phyloP scores from a whole-genome alignment of 92 coral and sea anemone species.

The Parazoanthus darwini region DNA sequence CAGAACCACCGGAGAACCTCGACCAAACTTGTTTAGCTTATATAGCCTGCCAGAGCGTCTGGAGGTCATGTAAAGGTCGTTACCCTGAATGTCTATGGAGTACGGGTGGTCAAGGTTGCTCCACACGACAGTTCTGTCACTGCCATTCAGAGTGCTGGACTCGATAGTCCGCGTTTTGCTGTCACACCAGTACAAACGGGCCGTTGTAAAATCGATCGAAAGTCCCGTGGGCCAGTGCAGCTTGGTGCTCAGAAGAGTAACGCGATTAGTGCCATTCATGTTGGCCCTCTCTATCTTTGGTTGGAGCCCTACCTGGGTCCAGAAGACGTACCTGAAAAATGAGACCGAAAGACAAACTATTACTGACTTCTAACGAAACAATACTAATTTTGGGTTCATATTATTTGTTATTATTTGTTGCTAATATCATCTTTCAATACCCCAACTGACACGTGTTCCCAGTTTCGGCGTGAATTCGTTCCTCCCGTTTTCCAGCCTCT shows the following conservation, averaged over 20 bases:
- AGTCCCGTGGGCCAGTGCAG: conserved; percentile 81
- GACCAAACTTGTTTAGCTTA: conserved; percentile 80
- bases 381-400: no score
- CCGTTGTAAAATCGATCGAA: conserved; percentile 67
- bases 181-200: conserved; percentile 88
- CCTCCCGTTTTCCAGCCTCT: no score
- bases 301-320: conserved; percentile 78
- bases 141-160: conserved; percentile 55
- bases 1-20: conserved; percentile 56
- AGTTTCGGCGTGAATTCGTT: no score
- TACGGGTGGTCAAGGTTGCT: conserved; percentile 54
- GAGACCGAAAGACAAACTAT: background rate
- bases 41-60: conserved; percentile 61
- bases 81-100: conserved; percentile 78
- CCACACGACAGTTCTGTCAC: conserved; percentile 67
- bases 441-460: no score
- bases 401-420: no score
- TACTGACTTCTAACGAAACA: background rate
- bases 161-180: conserved; percentile 67
- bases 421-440: no score
- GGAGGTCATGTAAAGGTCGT: conserved; percentile 62
- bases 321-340: conserved; percentile 71
- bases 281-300: conserved; percentile 78
- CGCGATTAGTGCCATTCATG: conserved; percentile 77
- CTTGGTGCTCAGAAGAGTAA: conserved; percentile 55